Evolutionary conservation across 2,113 vertebrate species (phyloP).

Genomic region (Phrynocephalus versicolor): DNA sequence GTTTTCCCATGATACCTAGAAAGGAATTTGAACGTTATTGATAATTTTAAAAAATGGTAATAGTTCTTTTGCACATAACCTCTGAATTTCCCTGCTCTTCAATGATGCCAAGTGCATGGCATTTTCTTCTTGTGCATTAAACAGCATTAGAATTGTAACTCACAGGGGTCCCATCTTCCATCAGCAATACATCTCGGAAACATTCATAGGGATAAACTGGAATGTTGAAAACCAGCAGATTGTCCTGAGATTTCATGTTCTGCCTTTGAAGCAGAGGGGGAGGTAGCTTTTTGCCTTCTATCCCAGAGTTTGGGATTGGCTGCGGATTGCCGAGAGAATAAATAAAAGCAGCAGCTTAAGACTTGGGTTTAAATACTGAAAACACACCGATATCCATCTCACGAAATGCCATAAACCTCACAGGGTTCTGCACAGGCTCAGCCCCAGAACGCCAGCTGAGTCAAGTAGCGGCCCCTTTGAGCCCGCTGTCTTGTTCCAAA

Average conservation of each 20-base stretch:
- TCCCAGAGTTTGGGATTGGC: not conserved
- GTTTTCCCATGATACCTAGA: no score
- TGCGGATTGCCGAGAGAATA: not conserved
- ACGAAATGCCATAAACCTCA: rapidly evolving
- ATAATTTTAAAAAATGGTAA: no score
- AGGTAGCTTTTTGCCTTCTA: not conserved
- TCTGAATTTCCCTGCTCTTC: not conserved
- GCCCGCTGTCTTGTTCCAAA: constrained; percentile 78
- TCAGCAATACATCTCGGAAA: not conserved
- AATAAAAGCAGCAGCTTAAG: rapidly evolving
- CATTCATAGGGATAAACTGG: not conserved
- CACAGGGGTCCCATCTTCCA: not conserved
- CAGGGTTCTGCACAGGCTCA: not conserved
- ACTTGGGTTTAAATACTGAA: not conserved
- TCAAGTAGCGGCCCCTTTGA: constrained; percentile 56
- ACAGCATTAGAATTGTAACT: not conserved
- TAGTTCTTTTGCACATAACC: no score
- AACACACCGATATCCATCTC: rapidly evolving
- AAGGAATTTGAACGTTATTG: no score
- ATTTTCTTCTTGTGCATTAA: not conserved
- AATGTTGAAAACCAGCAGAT: not conserved
- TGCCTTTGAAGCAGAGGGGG: not conserved
- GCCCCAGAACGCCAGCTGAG: constrained; percentile 12
- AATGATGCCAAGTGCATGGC: not conserved
- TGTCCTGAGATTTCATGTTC: not conserved